Conservation (phyloP, 1,140 invertebrate genomes). For the Dendrolimus punctatus region DNA sequence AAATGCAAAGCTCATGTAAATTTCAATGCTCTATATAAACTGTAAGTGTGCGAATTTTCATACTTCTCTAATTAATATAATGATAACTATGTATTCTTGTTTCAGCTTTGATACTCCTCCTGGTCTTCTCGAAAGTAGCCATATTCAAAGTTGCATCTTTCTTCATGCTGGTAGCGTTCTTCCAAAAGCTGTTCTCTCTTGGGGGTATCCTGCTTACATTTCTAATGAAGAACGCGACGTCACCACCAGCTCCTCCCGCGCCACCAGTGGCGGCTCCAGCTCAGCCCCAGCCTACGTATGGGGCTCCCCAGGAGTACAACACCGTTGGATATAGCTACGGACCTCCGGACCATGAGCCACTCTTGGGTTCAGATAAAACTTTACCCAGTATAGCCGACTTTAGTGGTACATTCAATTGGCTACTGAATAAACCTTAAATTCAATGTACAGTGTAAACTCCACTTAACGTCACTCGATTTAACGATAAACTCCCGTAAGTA, state of each 20-base stretch:
- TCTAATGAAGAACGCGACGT: conserved; percentile 32
- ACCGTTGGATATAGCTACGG: conserved; percentile 57
- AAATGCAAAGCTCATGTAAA: no score
- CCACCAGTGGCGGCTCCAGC: no score
- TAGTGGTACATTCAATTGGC: conserved; percentile 33
- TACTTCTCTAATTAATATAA: no score
- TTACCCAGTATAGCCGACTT: conserved; percentile 32
- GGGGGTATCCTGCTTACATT: conserved; percentile 39
- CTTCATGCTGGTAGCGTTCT: conserved; percentile 49
- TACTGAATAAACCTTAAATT: no score
- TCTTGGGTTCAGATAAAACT: conserved; percentile 14
- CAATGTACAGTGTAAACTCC: no score
- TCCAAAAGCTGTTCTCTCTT: conserved; percentile 50
- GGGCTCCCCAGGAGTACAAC: conserved; percentile 46
- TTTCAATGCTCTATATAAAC: no score
- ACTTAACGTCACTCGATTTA: no score
- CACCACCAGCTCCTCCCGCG: neutral
- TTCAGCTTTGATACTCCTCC: conserved; percentile 46
- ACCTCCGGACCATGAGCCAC: conserved; percentile 31
- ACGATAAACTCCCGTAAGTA: no score
- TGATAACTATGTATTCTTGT: no score
- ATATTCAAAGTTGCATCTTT: conserved; percentile 48
- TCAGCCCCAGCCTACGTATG: conserved; percentile 27
- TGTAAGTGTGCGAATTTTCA: no score
- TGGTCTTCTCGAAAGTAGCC: conserved; percentile 51